These are phyloP conservation scores for Tricholaema leucomelas DNA, from an alignment of 2,113 vertebrate genomes.

Conservation along the genomic window DNA sequence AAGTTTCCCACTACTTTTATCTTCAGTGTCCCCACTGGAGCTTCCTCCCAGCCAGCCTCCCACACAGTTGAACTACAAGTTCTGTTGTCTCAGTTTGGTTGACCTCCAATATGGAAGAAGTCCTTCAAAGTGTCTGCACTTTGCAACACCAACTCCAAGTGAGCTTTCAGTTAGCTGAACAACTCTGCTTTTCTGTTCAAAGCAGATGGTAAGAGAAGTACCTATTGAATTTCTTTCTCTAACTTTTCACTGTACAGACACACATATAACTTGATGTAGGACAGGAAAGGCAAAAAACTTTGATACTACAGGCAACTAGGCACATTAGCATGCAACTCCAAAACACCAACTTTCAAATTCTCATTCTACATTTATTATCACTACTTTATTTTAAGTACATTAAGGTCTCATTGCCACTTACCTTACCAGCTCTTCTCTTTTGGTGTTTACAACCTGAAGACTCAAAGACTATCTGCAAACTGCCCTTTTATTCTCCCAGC, in stretches of 20 bases:
- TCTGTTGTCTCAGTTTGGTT: background rate
- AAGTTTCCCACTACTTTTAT: background rate
- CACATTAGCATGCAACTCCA: background rate
- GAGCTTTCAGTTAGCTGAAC: background rate
- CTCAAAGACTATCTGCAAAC: background rate
- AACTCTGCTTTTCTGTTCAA: background rate
- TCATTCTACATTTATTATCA: background rate
- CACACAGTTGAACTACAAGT: background rate
- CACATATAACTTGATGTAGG: background rate
- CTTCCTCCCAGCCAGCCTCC: background rate
- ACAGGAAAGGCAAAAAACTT: background rate
- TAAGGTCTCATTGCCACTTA: background rate
- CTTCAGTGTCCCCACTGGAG: background rate
- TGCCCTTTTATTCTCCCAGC: background rate
- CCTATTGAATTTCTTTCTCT: background rate
- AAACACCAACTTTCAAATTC: background rate
- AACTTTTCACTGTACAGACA: background rate
- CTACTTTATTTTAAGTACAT: background rate
- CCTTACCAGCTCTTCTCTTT: background rate
- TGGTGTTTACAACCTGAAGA: background rate
- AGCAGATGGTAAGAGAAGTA: background rate
- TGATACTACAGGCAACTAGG: background rate
- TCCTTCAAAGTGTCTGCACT: background rate
- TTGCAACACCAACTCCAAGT: background rate
- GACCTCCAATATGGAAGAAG: background rate